Evolutionary conservation across 1,140 invertebrate genomes (phyloP).

Genomic region (Ceratina calcarata): DNA sequence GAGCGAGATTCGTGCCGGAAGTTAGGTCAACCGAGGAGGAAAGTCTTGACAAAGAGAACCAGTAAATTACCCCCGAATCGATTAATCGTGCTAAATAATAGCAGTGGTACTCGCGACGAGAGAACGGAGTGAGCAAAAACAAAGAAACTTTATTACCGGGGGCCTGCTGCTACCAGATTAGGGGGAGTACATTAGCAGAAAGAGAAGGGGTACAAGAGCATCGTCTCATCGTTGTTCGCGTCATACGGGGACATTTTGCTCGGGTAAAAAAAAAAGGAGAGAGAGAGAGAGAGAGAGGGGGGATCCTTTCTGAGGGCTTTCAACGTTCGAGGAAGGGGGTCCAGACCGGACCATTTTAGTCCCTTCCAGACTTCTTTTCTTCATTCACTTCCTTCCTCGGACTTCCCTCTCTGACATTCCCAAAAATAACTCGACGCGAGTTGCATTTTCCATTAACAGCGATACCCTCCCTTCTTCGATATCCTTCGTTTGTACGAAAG

Average conservation of each 20-base stretch:
- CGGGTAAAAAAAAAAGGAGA: conserved; percentile 26
- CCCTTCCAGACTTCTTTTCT: neutral
- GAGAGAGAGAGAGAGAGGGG: neutral
- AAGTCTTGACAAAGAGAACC: neutral
- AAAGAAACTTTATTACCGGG: conserved; percentile 69
- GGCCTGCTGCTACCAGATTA: conserved; percentile 25
- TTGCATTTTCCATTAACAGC: too few species aligned
- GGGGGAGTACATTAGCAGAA: conserved; percentile 33
- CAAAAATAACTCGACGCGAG: too few species aligned
- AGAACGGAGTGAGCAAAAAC: conserved; percentile 60
- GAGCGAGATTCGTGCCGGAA: neutral
- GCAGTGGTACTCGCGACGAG: conserved; percentile 6
- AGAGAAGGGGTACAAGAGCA: conserved; percentile 35
- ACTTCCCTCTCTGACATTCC: too few species aligned
- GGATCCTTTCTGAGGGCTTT: conserved; percentile 33
- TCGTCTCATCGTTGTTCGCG: conserved; percentile 41
- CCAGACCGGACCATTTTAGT: neutral
- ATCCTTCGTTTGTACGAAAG: too few species aligned
- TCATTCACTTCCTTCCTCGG: too few species aligned
- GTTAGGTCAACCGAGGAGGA: too few species aligned
- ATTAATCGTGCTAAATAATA: conserved; percentile 11
- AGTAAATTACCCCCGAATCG: conserved; percentile 23
- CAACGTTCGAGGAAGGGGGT: conserved; percentile 6
- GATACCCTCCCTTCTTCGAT: too few species aligned
- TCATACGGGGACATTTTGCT: conserved; percentile 40